Evolutionary conservation across 2,113 vertebrate genomes (phyloP).

Genomic region (Atrichornis clamosus): DNA sequence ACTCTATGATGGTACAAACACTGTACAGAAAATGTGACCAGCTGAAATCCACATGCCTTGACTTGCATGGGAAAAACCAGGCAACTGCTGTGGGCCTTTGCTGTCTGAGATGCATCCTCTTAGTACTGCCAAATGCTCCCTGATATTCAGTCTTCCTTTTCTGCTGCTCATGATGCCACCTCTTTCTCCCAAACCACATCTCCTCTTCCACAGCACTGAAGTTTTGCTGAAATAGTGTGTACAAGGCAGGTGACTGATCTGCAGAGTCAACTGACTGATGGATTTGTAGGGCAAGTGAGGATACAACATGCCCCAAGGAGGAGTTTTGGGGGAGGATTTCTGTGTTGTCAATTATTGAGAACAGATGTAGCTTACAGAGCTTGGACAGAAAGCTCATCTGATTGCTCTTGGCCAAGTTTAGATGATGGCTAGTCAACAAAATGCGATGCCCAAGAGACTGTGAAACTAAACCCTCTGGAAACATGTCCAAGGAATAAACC

Average conservation of each 20-base stretch:
- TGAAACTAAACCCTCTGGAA: constrained; percentile 54
- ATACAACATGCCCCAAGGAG: not conserved
- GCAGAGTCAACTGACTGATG: not conserved
- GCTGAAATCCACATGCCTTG: not conserved
- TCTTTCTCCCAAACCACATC: not conserved
- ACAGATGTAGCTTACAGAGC: constrained; percentile 29
- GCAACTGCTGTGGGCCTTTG: not conserved
- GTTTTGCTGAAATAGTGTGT: not conserved
- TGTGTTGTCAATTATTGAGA: constrained; percentile 20
- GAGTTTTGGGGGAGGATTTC: not conserved
- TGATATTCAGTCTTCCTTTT: not conserved
- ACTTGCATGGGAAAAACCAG: not conserved
- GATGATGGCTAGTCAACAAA: constrained; percentile 54
- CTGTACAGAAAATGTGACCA: not conserved
- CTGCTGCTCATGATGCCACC: accelerated
- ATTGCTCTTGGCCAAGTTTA: constrained; percentile 39
- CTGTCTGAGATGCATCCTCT: not conserved
- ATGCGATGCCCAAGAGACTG: constrained; percentile 9
- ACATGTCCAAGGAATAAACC: constrained; percentile 46
- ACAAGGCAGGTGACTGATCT: not conserved
- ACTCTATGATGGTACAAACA: not conserved
- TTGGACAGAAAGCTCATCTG: constrained; percentile 18
- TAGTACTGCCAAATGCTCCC: not conserved
- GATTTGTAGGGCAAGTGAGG: constrained; percentile 27
- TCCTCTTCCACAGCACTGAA: not conserved